Base-by-base conservation (phyloP, 92 coral and sea anemone genomes). In the Bergia sp. region DNA sequence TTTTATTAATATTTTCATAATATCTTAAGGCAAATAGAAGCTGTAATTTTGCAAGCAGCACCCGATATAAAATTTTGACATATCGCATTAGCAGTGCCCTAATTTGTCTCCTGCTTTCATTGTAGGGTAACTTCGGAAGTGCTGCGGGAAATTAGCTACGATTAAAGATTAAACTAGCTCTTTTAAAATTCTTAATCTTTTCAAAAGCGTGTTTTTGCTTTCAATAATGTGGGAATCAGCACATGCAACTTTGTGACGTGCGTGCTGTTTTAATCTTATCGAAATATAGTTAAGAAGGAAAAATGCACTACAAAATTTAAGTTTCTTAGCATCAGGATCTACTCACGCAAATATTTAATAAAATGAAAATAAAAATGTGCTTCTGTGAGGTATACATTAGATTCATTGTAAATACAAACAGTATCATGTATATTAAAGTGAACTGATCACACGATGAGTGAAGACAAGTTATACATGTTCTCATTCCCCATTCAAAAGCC, bases 201-300 rank as follows among this genome's bases (percentile, higher is more conserved):
- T 37, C 3, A 45, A 13, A 37, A 69, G 7, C 66, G 39, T 38
- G 37, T 61, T 69, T 84, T 47, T 41, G 50, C 13, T 71, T 69
- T 13, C 42, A 84, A 45, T 71, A 42, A 71, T 84, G 87, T 84
- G 87, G 77, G 87, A 84, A 84, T 4, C 58, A 71, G 29, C 87
- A 84, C 9, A 42, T 71, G 87, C 39, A 7, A 18, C 69, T 16
- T 4, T n/a, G 0, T 83, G 64, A 83, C 78, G 87, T 29, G 6
- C 37, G 77, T n/a, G 73, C 5, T 69, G 65, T 47, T 84, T 23
- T 84, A 84, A 84, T 84, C 87, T 84, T 45, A 84, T 84, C 87
- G 40, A 84, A n/a, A 71, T 29, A 37, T 38, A 40, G 53, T 84
- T 84, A 8, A 71, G 29, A 43, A 29, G 65, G 80, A 76, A 42